Base-by-base conservation (phyloP, 1,140 invertebrate genomes). In the Danaus plexippus region DNA sequence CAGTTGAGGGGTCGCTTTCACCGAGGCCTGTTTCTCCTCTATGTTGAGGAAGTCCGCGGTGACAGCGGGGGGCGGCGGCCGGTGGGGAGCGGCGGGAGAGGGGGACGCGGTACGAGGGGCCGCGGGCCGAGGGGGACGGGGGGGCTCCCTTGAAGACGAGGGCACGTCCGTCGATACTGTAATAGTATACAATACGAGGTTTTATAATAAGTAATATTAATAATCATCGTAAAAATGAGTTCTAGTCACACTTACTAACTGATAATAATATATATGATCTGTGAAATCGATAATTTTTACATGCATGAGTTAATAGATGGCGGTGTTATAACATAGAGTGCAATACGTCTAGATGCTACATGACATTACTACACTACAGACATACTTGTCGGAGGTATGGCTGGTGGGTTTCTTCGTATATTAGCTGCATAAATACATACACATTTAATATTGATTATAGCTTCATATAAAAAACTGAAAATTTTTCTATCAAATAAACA, bases 21-120 rank as follows among this genome's bases (percentile, higher is more conserved):
- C 22, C 4, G 44, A 44, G n/a, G 11, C 42, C 48, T 48, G 51
- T 8, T 11, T 49, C 9, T 50, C 57, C 52, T 52, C 58, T 0
- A 85, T 51, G 52, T 83, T 82, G 0, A 85, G 69, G 53, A 85
- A 77, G 63, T 85, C 82, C 0, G 75, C 75, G 0, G 78, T 77
- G 8, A 63, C 57, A 8, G 59, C 9, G 8, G 48, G 44, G 22
- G 56, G 41, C 2, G 47, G 13, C 0, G 57, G 47, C 9, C 52
- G 44, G 41, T 57, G n/a, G 9, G 54, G 18, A 55, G 49, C 48
- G 51, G 45, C n/a, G 47, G 52, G 46, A 53, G 50, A 32, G 44
- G 18, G 53, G 51, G 51, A 9, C 54, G 52, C 13, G 64, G 57
- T 10, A 52, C 62, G 10, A 58, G 69, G 13, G 52, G 55, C 43